Evolutionary conservation across 2,888 invertebrate genomes (phyloP), one percentile per base, ranked within the genome.

Genomic region (Amphiduros pacificus): DNA sequence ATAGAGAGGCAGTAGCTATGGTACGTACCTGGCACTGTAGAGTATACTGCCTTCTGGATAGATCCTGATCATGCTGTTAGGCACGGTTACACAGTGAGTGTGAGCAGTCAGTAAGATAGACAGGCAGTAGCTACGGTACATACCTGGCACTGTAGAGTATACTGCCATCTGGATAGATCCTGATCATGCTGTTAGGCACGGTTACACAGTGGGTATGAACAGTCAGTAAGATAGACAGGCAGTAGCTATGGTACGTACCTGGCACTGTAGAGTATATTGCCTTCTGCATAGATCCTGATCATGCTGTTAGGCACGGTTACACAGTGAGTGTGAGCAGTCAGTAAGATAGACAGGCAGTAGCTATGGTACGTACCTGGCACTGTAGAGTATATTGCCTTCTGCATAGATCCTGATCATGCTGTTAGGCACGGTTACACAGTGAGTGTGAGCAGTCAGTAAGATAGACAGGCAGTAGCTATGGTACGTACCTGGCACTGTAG

Each of bases 401-500:
- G 36, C 9, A 36, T 11, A 36, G 9, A 36, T 36, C 17, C 17
- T 36, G 36, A 36, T 36, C 36, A 36, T 36, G 9, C n/a, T n/a
- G n/a, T n/a, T n/a, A n/a, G n/a, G n/a, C n/a, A n/a, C n/a, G n/a
- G n/a, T n/a, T n/a, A n/a, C n/a, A n/a, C n/a, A n/a, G n/a, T n/a
- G n/a, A n/a, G n/a, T n/a, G n/a, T n/a, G n/a, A n/a, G n/a, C n/a
- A n/a, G n/a, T n/a, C n/a, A n/a, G n/a, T n/a, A n/a, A n/a, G n/a
- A n/a, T n/a, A n/a, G n/a, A n/a, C n/a, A n/a, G n/a, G n/a, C n/a
- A n/a, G n/a, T n/a, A n/a, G n/a, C n/a, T n/a, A n/a, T n/a, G n/a
- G n/a, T n/a, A n/a, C n/a, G n/a, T 17, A 71, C 71, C 71, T 66
- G 27, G 65, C 63, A 44, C 68, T 69, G 62, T 70, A 70, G 26